These are phyloP conservation scores for Sus cebifrons DNA, from an alignment of 2,797 vertebrate genomes.

Conservation along the genomic window DNA sequence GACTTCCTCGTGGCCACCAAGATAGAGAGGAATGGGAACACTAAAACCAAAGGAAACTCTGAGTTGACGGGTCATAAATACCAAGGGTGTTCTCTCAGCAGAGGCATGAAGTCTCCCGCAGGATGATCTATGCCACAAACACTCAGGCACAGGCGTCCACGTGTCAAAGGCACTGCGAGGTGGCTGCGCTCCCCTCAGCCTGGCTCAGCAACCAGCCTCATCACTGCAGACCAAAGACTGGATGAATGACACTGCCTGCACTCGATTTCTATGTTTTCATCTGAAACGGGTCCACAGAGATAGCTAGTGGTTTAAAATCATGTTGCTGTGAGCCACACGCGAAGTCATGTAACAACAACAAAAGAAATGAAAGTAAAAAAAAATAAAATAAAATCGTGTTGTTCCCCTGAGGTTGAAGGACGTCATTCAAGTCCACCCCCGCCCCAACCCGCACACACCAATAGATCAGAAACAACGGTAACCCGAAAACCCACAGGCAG, in stretches of 20 bases:
- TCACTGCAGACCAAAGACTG: not conserved
- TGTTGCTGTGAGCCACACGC: no score
- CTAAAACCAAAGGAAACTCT: constrained; percentile 41
- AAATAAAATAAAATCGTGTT: not conserved
- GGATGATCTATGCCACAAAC: constrained; percentile 13
- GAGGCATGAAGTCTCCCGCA: not conserved
- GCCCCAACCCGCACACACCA: not conserved
- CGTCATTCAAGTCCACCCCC: not conserved
- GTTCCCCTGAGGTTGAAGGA: constrained; percentile 21
- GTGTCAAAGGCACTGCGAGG: not conserved
- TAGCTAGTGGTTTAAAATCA: constrained; percentile 3
- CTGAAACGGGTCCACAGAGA: constrained; percentile 18
- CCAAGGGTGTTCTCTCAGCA: not conserved
- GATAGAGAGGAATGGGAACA: not conserved
- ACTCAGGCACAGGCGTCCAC: not conserved
- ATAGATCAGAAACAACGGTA: not conserved
- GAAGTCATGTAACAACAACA: no score
- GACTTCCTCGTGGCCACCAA: not conserved
- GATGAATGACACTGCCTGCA: constrained; percentile 10
- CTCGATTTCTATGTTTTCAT: constrained; percentile 44
- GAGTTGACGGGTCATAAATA: constrained; percentile 35
- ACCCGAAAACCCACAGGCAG: not conserved
- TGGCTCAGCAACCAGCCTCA: not conserved
- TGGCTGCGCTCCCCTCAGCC: not conserved
- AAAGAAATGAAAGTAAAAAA: no score